Conservation (phyloP, 2,113 vertebrate species). For the Tragelaphus strepsiceros region DNA sequence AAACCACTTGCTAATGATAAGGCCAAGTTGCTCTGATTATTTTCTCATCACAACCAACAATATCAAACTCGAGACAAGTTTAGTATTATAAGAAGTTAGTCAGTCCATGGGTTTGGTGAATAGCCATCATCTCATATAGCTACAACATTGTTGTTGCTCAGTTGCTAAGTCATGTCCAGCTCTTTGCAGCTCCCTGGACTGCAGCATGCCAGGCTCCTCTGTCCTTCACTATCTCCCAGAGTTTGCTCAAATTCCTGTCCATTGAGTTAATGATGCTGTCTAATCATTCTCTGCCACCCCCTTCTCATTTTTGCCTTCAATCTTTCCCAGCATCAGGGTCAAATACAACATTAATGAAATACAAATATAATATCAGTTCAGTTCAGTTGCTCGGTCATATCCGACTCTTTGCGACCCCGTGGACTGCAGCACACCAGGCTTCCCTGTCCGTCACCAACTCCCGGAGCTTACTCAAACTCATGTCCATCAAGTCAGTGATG, state of each 20-base stretch:
- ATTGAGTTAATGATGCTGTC: background rate
- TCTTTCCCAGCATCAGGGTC: background rate
- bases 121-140: background rate
- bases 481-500: background rate
- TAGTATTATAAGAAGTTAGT: background rate
- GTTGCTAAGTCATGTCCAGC: background rate
- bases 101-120: background rate
- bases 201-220: background rate
- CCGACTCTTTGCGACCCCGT: accelerated
- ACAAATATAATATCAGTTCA: background rate
- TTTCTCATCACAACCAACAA: background rate
- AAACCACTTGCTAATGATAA: background rate
- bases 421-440: background rate
- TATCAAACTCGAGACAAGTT: background rate
- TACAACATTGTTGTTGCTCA: background rate
- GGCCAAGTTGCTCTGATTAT: background rate
- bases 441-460: background rate
- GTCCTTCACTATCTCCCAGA: background rate
- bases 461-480: background rate
- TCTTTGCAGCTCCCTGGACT: background rate
- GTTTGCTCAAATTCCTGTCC: background rate
- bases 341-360: background rate
- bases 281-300: background rate
- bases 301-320: accelerated
- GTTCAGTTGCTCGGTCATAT: accelerated